Conservation (phyloP, 2,113 vertebrate genomes). For the Leptobrachium ailaonicum region DNA sequence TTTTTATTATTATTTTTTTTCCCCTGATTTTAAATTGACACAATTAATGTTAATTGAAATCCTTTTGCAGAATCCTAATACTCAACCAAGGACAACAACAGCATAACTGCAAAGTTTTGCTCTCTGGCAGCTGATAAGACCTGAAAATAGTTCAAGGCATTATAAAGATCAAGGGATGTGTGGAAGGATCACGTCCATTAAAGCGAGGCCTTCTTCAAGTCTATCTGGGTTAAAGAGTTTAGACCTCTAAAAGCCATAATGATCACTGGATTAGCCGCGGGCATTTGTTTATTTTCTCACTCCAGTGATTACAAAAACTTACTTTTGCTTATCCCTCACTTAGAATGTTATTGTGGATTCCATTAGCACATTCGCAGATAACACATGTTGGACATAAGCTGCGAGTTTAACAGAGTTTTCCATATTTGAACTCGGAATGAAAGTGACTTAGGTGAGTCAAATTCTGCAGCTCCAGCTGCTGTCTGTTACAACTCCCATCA, state of each 20-base stretch:
- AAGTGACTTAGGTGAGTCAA: not conserved
- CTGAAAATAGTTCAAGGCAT: constrained; percentile 39
- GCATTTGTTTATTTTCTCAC: constrained; percentile 48
- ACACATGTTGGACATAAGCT: not conserved
- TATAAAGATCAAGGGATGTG: constrained; percentile 36
- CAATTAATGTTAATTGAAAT: constrained; percentile 33
- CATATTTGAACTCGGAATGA: not conserved
- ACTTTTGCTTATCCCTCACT: constrained; percentile 43
- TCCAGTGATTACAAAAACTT: constrained; percentile 44
- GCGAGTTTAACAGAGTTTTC: not conserved
- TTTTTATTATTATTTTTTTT: not conserved
- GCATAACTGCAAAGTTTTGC: not conserved
- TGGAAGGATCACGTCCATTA: constrained; percentile 38
- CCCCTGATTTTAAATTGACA: constrained; percentile 8
- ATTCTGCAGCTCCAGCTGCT: not conserved
- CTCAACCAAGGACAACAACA: not conserved
- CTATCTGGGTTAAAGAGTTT: constrained; percentile 43
- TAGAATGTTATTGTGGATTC: constrained; percentile 18
- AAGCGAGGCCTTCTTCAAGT: constrained; percentile 32
- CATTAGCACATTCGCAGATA: constrained; percentile 31
- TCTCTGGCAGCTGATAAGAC: constrained; percentile 8
- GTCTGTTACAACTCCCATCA: not conserved
- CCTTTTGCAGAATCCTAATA: not conserved
- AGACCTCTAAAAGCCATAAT: constrained; percentile 43
- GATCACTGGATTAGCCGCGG: constrained; percentile 39